These are phyloP conservation scores for Temnothorax unifasciatus DNA, from an alignment of 2,888 invertebrate genomes.

Conservation along the genomic window DNA sequence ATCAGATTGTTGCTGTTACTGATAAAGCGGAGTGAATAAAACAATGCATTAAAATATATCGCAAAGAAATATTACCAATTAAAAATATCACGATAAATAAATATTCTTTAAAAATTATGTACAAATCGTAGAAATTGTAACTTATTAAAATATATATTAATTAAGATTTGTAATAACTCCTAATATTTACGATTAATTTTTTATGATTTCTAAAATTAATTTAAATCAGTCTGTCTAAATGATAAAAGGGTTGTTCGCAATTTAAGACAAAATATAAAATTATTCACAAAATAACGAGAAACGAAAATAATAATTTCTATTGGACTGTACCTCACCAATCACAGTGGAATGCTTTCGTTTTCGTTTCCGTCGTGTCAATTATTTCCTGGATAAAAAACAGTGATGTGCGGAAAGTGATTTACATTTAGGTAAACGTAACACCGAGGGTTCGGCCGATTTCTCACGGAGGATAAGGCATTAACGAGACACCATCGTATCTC, in stretches of 20 bases:
- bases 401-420: constrained; percentile 2
- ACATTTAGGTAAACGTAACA: constrained; percentile 22
- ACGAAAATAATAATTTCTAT: constrained; percentile 1
- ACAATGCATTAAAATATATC: constrained; percentile 2
- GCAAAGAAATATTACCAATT: not conserved
- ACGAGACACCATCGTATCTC: constrained; percentile 40
- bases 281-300: not conserved
- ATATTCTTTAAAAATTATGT: not conserved
- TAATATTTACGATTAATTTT: not conserved
- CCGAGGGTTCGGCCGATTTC: constrained; percentile 35
- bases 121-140: not conserved
- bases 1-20: not conserved
- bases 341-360: not conserved
- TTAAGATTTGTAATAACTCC: not conserved
- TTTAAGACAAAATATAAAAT: not conserved
- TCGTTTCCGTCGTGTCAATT: not conserved
- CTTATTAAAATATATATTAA: not conserved
- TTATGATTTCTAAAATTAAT: not conserved
- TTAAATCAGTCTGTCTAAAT: not conserved
- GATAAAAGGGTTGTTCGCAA: not conserved
- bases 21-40: not conserved
- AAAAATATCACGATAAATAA: not conserved
- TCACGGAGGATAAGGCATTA: constrained; percentile 41
- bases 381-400: not conserved
- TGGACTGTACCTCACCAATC: not conserved